A percentile compares a stretch with the other conserved stretches of the same genome.
Evolutionary conservation across 2,888 invertebrate species (phyloP).

Genomic region (Corythucha ciliata): DNA sequence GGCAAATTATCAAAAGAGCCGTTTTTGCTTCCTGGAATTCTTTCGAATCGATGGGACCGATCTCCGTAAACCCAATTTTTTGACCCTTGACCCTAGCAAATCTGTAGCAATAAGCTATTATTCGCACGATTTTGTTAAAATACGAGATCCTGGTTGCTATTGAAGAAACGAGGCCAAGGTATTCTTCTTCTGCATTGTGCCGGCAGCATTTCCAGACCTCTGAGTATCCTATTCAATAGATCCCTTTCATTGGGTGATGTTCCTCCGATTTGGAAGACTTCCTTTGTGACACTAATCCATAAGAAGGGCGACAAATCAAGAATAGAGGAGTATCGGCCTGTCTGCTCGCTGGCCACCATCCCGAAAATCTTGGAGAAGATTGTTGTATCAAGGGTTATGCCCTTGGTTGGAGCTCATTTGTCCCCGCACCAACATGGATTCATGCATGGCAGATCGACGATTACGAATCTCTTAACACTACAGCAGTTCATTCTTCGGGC

Average conservation of each 20-base stretch:
- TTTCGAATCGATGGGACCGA: no score
- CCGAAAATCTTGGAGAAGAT: slow-evolving; percentile 16
- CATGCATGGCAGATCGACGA: slow-evolving; percentile 3
- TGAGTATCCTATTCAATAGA: not conserved
- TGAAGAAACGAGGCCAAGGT: no score
- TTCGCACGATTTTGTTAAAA: no score
- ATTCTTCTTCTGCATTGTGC: no score
- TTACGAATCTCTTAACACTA: slow-evolving; percentile 2
- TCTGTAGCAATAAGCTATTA: no score
- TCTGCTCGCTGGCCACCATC: slow-evolving; percentile 3
- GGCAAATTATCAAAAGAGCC: no score
- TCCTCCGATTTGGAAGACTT: not conserved
- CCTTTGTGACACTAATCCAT: not conserved
- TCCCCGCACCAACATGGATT: slow-evolving; percentile 6
- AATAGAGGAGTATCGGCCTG: slow-evolving; percentile 3
- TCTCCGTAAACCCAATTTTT: no score
- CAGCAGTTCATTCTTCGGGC: not conserved
- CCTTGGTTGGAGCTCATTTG: not conserved
- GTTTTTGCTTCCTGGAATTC: no score
- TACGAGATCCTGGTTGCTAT: no score
- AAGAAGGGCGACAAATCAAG: not conserved
- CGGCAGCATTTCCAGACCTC: no score
- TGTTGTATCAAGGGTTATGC: not conserved
- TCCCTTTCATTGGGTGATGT: not conserved
- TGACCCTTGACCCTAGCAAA: no score